Percentiles rank a stretch among this genome's conserved stretches.
Conservation (phyloP, 2,113 vertebrate species). For the Percina caprodes region DNA sequence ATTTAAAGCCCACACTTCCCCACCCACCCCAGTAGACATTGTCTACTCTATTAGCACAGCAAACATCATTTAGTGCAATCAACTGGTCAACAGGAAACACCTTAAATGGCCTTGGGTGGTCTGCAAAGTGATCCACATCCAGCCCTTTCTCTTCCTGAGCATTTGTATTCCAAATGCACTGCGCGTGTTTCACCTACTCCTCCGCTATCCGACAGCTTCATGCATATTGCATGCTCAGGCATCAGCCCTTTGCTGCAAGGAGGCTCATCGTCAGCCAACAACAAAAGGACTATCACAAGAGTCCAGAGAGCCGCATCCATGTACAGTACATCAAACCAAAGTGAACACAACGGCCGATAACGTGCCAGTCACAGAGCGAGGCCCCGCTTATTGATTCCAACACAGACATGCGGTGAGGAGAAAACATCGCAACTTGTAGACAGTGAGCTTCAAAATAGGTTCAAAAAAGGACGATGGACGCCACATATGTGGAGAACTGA, state of each 20-base stretch:
- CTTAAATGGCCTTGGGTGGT: conserved; percentile 33
- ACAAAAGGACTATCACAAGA: conserved; percentile 52
- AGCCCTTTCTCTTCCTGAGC: conserved; percentile 19
- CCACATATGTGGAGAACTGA: neutral
- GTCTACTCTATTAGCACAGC: conserved; percentile 11
- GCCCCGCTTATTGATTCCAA: conserved; percentile 17
- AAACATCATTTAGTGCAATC: conserved; percentile 33
- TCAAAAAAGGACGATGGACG: neutral
- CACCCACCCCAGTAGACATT: neutral
- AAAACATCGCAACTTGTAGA: conserved; percentile 47
- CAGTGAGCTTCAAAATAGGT: neutral
- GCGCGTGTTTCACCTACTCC: conserved; percentile 24
- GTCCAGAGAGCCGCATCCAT: conserved; percentile 26
- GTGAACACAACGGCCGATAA: conserved; percentile 23
- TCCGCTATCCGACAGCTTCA: conserved; percentile 59
- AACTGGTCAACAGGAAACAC: conserved; percentile 41
- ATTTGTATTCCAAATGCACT: conserved; percentile 70
- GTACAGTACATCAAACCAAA: conserved; percentile 38
- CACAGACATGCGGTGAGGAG: conserved; percentile 8
- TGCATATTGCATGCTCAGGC: conserved; percentile 72
- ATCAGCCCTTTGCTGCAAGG: conserved; percentile 48
- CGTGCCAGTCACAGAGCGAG: neutral
- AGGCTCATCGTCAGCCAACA: conserved; percentile 31
- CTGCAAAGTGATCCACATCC: conserved; percentile 46
- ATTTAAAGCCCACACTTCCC: neutral